Base-by-base conservation (phyloP, 1,140 invertebrate species). In the Acromyrmex echinatior region DNA sequence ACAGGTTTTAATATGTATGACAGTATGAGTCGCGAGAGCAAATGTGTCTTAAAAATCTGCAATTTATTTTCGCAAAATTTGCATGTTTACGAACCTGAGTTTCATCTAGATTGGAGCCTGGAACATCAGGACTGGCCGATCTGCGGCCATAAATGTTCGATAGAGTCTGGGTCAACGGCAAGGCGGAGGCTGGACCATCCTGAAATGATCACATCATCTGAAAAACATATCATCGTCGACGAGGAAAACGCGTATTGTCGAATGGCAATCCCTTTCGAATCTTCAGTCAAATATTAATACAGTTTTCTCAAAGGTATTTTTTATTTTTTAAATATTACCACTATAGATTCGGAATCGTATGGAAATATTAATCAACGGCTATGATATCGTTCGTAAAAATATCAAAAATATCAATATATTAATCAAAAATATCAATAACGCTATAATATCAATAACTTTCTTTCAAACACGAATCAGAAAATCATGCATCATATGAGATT, bases 141-240 rank as follows among this genome's bases (percentile, higher is more conserved):
- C 92, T 91, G 87, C 94, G 94, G 85, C 91, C 92, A 65, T 95
- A 95, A 94, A 95, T 94, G 91, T 94, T 94, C 91, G 94, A 92
- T 77, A 95, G 88, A 79, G 94, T 95, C 92, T 95, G 93, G 87
- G 93, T 94, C 88, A 94, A 88, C 68, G 94, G 92, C 77, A 94
- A 93, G 16, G 90, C 91, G 45, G 93, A 92, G 76, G 92, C 92
- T 87, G 94, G 94, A 77, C 94, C 94, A 91, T 93, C 93, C 94
- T 95, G 93, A 86, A 94, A 94, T 65, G 71, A 89, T 90, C 77
- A 91, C 45, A 86, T 70, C 58, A 89, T 86, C 66, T 86, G 35
- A 90, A 90, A 89, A 89, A 86, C 58, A 81, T 85, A 77, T 39
- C 31, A 49, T 45, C 25, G 39, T 35, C 21, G 21, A 56, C 73